A percentile compares a stretch with the other conserved stretches of the same genome.
phyloP scores from a whole-genome alignment of 1,140 invertebrate genomes.

The Cherax destructor region DNA sequence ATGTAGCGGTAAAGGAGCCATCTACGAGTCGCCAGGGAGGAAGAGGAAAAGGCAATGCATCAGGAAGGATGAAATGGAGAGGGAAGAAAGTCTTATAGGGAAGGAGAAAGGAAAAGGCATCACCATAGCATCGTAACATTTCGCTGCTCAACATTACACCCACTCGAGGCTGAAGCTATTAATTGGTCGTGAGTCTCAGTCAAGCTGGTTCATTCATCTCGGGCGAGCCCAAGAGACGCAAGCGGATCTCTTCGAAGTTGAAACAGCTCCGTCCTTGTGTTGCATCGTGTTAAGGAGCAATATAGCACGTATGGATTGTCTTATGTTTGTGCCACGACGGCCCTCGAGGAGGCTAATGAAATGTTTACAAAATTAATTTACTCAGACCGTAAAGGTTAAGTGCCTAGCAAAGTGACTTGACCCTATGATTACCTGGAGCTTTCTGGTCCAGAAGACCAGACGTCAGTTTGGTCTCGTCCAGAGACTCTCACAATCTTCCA shows the following conservation, averaged over 20 bases:
- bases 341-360: conserved; percentile 30
- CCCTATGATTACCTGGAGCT: conserved; percentile 26
- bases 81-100: not conserved
- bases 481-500: not conserved
- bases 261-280: not conserved
- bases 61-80: not conserved
- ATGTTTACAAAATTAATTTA: conserved; percentile 66
- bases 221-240: not conserved
- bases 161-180: conserved; percentile 28
- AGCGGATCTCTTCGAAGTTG: not conserved
- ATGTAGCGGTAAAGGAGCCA: not conserved
- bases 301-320: not conserved
- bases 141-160: not conserved
- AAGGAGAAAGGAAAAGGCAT: not conserved
- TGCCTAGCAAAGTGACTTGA: conserved; percentile 53
- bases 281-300: not conserved
- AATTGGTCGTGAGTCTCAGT: conserved; percentile 53
- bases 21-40: not conserved
- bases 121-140: not conserved
- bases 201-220: conserved; percentile 45
- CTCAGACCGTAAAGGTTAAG: conserved; percentile 54
- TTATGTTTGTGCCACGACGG: not conserved
- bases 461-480: not conserved
- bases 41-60: not conserved
- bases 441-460: not conserved